Evolutionary conservation across 2,888 invertebrate species (phyloP).

Genomic region (Harpalus rufipes): DNA sequence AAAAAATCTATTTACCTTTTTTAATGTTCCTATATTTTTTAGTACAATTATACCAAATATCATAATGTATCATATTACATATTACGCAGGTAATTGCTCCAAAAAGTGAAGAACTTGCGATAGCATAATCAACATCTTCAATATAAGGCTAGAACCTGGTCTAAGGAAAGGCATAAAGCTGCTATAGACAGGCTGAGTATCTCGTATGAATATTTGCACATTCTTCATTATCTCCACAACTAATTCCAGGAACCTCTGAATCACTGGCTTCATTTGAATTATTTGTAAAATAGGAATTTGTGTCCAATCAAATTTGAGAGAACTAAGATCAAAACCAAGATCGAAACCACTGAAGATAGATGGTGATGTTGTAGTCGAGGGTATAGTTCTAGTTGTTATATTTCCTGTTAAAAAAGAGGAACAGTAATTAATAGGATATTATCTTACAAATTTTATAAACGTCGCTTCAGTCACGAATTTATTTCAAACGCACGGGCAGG

Average conservation of each 20-base stretch:
- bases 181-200: not conserved
- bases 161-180: not conserved
- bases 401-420: too few species aligned
- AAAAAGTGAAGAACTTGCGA: not conserved
- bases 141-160: not conserved
- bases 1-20: too few species aligned
- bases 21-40: too few species aligned
- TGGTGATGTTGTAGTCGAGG: too few species aligned
- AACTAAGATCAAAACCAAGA: not conserved
- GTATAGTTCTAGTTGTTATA: too few species aligned
- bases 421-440: too few species aligned
- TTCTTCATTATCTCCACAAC: not conserved
- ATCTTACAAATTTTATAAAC: too few species aligned
- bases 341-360: too few species aligned
- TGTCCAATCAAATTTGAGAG: not conserved
- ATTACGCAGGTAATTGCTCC: not conserved
- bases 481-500: too few species aligned
- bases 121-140: not conserved
- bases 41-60: too few species aligned
- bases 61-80: too few species aligned
- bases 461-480: too few species aligned
- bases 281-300: not conserved
- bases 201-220: not conserved
- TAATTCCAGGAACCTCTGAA: not conserved
- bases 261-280: not conserved